Conservation (phyloP, 2,797 vertebrate species). For the Tokudaia muenninki region DNA sequence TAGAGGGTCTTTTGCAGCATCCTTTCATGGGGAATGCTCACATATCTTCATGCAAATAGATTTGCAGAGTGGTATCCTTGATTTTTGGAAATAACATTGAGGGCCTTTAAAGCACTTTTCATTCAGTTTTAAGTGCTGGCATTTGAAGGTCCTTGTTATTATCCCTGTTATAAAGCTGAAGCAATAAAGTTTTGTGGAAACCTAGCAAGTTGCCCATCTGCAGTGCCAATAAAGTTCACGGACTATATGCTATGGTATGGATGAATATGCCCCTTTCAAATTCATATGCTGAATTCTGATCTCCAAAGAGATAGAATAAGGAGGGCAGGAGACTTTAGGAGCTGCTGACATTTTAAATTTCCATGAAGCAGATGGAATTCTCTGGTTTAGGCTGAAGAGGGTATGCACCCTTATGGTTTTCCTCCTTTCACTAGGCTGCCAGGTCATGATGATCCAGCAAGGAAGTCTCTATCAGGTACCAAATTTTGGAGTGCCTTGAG, state of each 20-base stretch:
- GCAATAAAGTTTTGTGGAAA: not conserved
- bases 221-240: not conserved
- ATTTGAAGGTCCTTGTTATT: not conserved
- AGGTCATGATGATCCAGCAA: too few species aligned
- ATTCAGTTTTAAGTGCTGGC: slow-evolving; percentile 22
- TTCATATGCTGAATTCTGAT: not conserved
- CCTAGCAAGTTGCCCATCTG: not conserved
- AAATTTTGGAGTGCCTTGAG: not conserved
- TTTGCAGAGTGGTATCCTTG: not conserved
- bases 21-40: not conserved
- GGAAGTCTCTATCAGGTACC: not conserved
- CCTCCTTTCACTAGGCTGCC: not conserved
- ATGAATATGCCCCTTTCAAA: not conserved
- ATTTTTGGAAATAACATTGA: not conserved
- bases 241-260: not conserved
- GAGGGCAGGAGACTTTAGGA: not conserved
- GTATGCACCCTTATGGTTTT: not conserved
- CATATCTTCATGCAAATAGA: not conserved
- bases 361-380: not conserved
- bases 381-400: not conserved
- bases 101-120: not conserved
- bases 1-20: not conserved
- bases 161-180: not conserved
- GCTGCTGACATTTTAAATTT: not conserved
- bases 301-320: not conserved